Evolutionary conservation across 1,140 invertebrate species (phyloP).

Genomic region (Pomacea maculata): DNA sequence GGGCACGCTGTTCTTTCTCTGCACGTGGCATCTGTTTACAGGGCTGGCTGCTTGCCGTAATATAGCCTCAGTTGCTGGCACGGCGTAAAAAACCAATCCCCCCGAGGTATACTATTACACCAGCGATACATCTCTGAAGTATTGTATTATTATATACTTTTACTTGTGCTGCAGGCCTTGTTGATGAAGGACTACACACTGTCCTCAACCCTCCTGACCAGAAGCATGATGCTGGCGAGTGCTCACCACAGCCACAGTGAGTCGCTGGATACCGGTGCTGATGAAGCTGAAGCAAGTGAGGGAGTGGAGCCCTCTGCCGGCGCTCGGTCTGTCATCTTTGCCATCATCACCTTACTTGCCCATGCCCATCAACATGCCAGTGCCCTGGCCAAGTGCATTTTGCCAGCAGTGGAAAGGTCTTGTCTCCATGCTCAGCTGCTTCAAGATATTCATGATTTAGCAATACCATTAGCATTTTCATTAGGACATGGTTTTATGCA

Average conservation of each 20-base stretch:
- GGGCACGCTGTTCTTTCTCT: too few species aligned
- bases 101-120: too few species aligned
- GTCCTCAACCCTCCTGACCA: slow-evolving; percentile 56
- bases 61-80: too few species aligned
- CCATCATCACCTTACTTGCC: slow-evolving; percentile 27
- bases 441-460: too few species aligned
- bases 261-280: slow-evolving; percentile 4
- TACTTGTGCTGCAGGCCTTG: slow-evolving; percentile 45
- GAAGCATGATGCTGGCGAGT: slow-evolving; percentile 32
- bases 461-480: too few species aligned
- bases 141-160: background rate
- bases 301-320: background rate
- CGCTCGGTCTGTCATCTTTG: slow-evolving; percentile 9
- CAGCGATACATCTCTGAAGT: too few species aligned
- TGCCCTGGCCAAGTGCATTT: slow-evolving; percentile 49
- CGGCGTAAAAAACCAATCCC: too few species aligned
- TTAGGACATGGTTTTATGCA: too few species aligned
- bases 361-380: slow-evolving; percentile 45
- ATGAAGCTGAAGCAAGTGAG: background rate
- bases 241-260: slow-evolving; percentile 9
- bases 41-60: too few species aligned
- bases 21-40: too few species aligned
- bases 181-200: slow-evolving; percentile 61
- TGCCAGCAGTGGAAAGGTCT: slow-evolving; percentile 54
- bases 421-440: background rate